Conservation (phyloP, 2,888 invertebrate genomes). For the Matsumyia berberina region DNA sequence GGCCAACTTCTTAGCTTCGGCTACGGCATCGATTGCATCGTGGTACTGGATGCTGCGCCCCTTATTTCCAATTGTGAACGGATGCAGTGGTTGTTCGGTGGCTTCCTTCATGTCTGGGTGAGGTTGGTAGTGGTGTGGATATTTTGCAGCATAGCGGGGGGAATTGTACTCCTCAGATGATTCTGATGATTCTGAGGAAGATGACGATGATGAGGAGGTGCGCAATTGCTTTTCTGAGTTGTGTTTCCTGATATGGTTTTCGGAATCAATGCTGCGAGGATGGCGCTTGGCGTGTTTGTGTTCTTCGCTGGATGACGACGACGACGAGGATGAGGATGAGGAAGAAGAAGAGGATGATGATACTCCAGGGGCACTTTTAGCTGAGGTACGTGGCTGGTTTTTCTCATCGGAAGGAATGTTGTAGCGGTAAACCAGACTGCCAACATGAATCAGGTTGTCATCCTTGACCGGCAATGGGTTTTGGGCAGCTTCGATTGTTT, state of each 20-base stretch:
- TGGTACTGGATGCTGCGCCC: slow-evolving; percentile 84
- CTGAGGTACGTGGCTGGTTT: slow-evolving; percentile 77
- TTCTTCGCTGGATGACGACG: slow-evolving; percentile 67
- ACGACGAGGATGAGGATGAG: slow-evolving; percentile 70
- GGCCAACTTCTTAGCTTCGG: slow-evolving; percentile 82
- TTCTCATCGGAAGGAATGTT: slow-evolving; percentile 81
- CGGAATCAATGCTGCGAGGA: slow-evolving; percentile 33
- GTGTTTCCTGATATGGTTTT: slow-evolving; percentile 38
- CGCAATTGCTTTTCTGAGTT: slow-evolving; percentile 25
- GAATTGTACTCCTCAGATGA: slow-evolving; percentile 71
- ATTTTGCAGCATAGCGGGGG: slow-evolving; percentile 27
- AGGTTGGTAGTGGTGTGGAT: slow-evolving; percentile 78
- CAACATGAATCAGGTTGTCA: slow-evolving; percentile 82
- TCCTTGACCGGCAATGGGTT: slow-evolving; percentile 2
- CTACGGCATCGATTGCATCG: slow-evolving; percentile 79
- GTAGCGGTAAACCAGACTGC: slow-evolving; percentile 86
- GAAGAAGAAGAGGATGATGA: slow-evolving; percentile 72
- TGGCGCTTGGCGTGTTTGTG: slow-evolving; percentile 23
- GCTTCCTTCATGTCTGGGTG: slow-evolving; percentile 82
- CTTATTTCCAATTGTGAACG: slow-evolving; percentile 84
- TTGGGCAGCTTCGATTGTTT: slow-evolving; percentile 70
- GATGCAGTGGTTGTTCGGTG: slow-evolving; percentile 85
- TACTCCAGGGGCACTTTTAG: slow-evolving; percentile 31
- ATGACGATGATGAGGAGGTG: slow-evolving; percentile 61
- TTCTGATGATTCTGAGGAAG: slow-evolving; percentile 49